Evolutionary conservation across 2,797 vertebrate species (phyloP).

Genomic region (Artibeus jamaicensis): DNA sequence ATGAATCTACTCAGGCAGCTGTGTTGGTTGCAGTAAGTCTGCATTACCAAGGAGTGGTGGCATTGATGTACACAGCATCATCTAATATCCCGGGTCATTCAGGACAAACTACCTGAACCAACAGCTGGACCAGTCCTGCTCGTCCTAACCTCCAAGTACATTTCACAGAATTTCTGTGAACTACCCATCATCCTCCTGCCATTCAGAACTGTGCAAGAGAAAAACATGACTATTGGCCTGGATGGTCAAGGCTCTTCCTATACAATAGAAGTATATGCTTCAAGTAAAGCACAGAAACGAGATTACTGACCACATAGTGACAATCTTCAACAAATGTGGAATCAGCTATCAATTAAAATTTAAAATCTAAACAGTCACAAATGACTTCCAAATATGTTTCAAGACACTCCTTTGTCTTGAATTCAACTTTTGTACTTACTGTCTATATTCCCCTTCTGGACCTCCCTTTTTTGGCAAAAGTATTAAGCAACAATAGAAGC

Average conservation of each 20-base stretch:
- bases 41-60: not conserved
- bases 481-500: not conserved
- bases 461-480: constrained; percentile 1
- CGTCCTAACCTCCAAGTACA: not conserved
- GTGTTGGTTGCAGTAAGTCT: not conserved
- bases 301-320: not conserved
- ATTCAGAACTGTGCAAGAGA: not conserved
- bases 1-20: not conserved
- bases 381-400: constrained; percentile 11
- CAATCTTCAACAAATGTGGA: not conserved
- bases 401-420: not conserved
- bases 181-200: not conserved
- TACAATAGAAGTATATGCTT: not conserved
- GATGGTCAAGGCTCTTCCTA: not conserved
- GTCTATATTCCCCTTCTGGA: not conserved
- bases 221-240: not conserved
- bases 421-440: not conserved
- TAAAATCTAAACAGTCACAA: not conserved
- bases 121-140: not conserved
- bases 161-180: not conserved
- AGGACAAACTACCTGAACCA: not conserved
- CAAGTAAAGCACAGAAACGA: not conserved
- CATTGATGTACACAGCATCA: not conserved
- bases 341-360: constrained; percentile 7
- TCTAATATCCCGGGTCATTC: not conserved